Percentiles rank a stretch among this genome's conserved stretches.
phyloP scores from a whole-genome alignment of 2,113 vertebrate species.

The Meleagris gallopavo region DNA sequence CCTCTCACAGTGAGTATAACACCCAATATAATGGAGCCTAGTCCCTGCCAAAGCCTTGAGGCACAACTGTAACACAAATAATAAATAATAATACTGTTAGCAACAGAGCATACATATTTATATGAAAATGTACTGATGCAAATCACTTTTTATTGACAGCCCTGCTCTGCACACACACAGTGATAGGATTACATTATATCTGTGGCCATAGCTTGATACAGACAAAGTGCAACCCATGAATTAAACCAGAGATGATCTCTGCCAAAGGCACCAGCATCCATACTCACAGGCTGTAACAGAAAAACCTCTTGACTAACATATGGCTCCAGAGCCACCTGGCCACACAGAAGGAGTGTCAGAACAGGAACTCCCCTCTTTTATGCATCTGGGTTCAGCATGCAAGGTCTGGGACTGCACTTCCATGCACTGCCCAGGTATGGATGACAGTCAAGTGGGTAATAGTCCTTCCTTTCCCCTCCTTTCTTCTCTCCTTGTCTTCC shows the following conservation, averaged over 20 bases:
- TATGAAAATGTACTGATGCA: slow-evolving; percentile 31
- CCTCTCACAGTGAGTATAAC: not conserved
- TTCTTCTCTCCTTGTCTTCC: not conserved
- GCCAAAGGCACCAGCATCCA: not conserved
- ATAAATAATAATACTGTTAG: slow-evolving; percentile 43
- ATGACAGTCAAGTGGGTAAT: not conserved
- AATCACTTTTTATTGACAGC: slow-evolving; percentile 29
- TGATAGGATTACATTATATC: not conserved
- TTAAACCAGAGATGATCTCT: not conserved
- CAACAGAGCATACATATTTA: slow-evolving; percentile 50
- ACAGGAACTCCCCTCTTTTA: not conserved
- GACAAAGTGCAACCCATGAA: not conserved
- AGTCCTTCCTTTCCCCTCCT: not conserved
- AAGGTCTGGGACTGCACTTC: not conserved
- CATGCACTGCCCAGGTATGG: not conserved
- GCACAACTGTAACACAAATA: slow-evolving; percentile 10
- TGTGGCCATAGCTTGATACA: not conserved
- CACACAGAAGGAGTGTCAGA: not conserved
- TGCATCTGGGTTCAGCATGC: not conserved
- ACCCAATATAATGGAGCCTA: not conserved
- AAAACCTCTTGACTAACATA: not conserved
- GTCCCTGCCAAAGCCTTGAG: not conserved
- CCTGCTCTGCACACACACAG: not conserved
- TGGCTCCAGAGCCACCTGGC: not conserved
- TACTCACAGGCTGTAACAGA: not conserved